Conservation (phyloP, 2,797 vertebrate species). For the Siniperca obscura region DNA sequence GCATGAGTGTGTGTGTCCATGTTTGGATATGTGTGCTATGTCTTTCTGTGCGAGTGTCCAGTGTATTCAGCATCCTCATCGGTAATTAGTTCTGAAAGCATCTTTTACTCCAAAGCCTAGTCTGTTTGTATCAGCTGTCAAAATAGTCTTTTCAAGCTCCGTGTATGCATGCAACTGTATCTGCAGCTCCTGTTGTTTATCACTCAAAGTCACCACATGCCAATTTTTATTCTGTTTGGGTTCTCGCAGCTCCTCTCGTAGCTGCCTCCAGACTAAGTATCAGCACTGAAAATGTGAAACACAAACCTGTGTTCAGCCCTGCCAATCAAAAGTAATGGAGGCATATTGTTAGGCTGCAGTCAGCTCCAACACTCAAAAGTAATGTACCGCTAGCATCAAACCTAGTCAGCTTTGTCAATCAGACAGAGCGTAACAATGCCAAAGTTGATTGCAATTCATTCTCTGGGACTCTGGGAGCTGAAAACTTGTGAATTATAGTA, state of each 20-base stretch:
- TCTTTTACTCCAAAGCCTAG: neutral
- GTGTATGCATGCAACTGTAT: neutral
- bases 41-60: neutral
- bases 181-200: conserved; percentile 1
- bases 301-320: neutral
- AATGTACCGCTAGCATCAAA: neutral
- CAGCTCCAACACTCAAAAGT: neutral
- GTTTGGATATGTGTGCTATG: neutral
- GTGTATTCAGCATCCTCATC: neutral
- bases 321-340: conserved; percentile 40
- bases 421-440: neutral
- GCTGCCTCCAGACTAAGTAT: neutral
- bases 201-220: neutral
- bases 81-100: neutral
- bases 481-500: conserved; percentile 5
- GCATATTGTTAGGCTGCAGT: conserved; percentile 15
- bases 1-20: neutral
- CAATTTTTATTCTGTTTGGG: conserved; percentile 2
- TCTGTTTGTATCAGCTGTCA: conserved; percentile 2
- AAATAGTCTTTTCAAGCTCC: neutral
- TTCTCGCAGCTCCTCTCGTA: neutral
- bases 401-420: conserved; percentile 12
- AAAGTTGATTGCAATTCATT: conserved; percentile 28
- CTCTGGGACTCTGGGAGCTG: neutral
- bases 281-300: neutral